These are phyloP conservation scores for Gambusia yucatana DNA, from an alignment of 2,797 vertebrate species.

Conservation along the genomic window DNA sequence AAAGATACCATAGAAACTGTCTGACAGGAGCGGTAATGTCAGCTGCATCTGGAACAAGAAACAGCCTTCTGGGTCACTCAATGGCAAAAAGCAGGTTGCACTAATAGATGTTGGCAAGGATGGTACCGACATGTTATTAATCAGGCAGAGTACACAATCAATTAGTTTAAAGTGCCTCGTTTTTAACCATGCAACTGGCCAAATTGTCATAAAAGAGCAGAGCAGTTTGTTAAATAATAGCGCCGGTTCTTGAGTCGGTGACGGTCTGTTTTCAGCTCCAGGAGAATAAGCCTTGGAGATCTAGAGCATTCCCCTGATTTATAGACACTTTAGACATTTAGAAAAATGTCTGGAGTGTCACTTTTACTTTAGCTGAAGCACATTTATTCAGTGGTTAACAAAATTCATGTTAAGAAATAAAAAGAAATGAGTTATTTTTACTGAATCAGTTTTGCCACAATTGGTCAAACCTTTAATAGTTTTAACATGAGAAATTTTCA, in stretches of 20 bases:
- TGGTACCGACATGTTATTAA: slow-evolving; percentile 1
- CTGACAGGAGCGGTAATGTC: background rate
- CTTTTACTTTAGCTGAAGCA: no score
- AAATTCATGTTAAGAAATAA: background rate
- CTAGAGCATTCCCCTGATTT: background rate
- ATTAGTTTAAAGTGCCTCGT: background rate
- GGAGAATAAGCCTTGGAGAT: background rate
- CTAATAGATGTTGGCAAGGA: slow-evolving; percentile 7
- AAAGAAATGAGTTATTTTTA: background rate
- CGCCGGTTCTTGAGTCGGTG: background rate
- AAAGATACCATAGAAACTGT: background rate
- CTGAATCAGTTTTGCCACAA: background rate
- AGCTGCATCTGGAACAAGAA: background rate
- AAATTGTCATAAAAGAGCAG: slow-evolving; percentile 1
- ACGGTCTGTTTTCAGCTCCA: background rate
- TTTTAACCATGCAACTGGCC: background rate
- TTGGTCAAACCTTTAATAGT: background rate
- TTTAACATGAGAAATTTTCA: background rate
- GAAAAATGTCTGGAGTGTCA: background rate
- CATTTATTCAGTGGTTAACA: background rate
- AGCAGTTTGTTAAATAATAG: background rate
- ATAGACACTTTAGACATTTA: background rate
- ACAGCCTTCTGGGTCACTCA: background rate
- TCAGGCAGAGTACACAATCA: background rate
- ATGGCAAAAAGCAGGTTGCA: background rate